Percentiles rank a stretch among this genome's conserved stretches.
These are phyloP conservation scores for Varanus komodoensis DNA, from an alignment of 2,113 vertebrate species.

Conservation along the genomic window DNA sequence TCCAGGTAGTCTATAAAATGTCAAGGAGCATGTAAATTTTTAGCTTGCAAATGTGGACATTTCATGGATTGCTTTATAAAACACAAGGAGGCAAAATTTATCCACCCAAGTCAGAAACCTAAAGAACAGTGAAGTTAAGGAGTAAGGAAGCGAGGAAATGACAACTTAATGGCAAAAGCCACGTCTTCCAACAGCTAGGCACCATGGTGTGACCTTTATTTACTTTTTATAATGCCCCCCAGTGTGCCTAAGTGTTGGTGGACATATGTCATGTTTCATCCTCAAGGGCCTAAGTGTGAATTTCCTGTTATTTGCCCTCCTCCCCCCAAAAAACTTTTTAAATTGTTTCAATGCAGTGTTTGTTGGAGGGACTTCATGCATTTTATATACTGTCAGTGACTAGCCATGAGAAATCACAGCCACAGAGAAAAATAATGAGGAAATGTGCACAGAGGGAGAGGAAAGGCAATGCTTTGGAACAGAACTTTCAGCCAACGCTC, in stretches of 20 bases:
- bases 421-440: slow-evolving; percentile 73
- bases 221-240: slow-evolving; percentile 75
- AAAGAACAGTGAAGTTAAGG: slow-evolving; percentile 59
- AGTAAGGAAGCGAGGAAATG: slow-evolving; percentile 70
- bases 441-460: slow-evolving; percentile 64
- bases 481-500: slow-evolving; percentile 37
- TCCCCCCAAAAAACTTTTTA: slow-evolving; percentile 59
- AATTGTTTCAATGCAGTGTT: slow-evolving; percentile 77
- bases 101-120: slow-evolving; percentile 71
- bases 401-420: slow-evolving; percentile 64
- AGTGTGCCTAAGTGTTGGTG: slow-evolving; percentile 77
- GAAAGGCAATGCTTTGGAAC: slow-evolving; percentile 61
- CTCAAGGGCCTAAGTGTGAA: slow-evolving; percentile 78
- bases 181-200: slow-evolving; percentile 75
- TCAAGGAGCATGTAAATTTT: slow-evolving; percentile 74
- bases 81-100: slow-evolving; percentile 67
- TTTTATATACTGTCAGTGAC: slow-evolving; percentile 78
- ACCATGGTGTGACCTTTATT: slow-evolving; percentile 77
- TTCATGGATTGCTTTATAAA: slow-evolving; percentile 72
- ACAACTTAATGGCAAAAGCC: slow-evolving; percentile 76
- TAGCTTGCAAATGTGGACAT: slow-evolving; percentile 71
- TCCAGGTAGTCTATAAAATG: slow-evolving; percentile 69
- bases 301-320: slow-evolving; percentile 75
- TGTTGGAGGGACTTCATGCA: slow-evolving; percentile 75
- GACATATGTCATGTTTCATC: slow-evolving; percentile 77